Evolutionary conservation across 2,888 invertebrate species (phyloP), one percentile per base, ranked within the genome.

Genomic region (Dicycla oo): DNA sequence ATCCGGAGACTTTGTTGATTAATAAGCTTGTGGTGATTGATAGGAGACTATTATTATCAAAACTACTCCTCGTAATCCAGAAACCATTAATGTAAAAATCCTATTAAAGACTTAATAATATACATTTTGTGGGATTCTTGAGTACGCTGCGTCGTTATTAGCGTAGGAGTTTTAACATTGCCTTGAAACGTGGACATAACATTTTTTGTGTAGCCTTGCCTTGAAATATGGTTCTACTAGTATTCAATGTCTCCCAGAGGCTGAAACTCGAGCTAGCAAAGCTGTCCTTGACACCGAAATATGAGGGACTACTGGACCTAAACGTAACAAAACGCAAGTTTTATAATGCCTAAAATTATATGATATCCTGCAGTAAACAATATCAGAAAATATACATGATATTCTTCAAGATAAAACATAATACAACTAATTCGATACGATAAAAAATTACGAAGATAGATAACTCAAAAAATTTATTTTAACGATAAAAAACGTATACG

Each of bases 241-340:
- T 18, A 10, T 34, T 68, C 8, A 53, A 67, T 30, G 51, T 65
- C n/a, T 65, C 7, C 4, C 43, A 13, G 18, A 63, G 45, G 45
- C 53, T 53, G 30, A 30, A 45, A 54, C 5, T 45, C 15, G n/a
- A 74, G 45, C 38, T 20, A 54, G 38, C 18, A 26, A 53, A 53
- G 45, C 38, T 15, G 6, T 54, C 38, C 13, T 13, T 43, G 47
- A 64, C 45, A 64, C 15, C 10, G 8, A 40, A 64, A 54, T 73
- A 53, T n/a, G 11, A 30, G 8, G n/a, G n/a, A n/a, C n/a, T n/a
- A n/a, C n/a, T n/a, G n/a, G n/a, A n/a, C n/a, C n/a, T n/a, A n/a
- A n/a, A n/a, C n/a, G n/a, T n/a, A n/a, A n/a, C n/a, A n/a, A n/a
- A n/a, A n/a, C n/a, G n/a, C n/a, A n/a, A n/a, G n/a, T n/a, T n/a